phyloP scores from a whole-genome alignment of 2,113 vertebrate species.

The Orthochromis malagaraziensis region DNA sequence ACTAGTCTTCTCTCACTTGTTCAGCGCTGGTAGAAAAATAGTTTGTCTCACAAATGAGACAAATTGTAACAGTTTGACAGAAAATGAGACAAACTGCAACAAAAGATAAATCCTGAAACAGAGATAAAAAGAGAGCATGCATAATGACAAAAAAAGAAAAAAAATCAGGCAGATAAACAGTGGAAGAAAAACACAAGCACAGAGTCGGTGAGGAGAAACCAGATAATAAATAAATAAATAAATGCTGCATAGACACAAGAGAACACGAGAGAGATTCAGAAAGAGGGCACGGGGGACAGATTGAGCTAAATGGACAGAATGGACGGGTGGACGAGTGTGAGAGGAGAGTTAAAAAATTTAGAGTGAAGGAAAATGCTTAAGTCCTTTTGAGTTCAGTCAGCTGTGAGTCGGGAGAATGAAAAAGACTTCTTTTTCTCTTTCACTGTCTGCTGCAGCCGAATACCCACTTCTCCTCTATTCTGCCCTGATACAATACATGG shows the following conservation, averaged over 20 bases:
- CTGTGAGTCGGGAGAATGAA: conserved; percentile 8
- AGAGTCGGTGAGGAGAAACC: not conserved
- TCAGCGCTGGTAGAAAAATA: not conserved
- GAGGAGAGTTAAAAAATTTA: not conserved
- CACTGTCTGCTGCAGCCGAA: conserved; percentile 7
- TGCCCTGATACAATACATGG: conserved; percentile 13
- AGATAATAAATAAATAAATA: not conserved
- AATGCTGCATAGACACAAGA: not conserved
- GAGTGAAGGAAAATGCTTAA: conserved; percentile 11
- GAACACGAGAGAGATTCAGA: not conserved
- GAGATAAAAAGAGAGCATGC: not conserved
- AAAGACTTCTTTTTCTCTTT: not conserved
- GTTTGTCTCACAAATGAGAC: not conserved
- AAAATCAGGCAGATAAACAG: not conserved
- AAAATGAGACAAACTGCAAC: not conserved
- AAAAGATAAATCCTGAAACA: not conserved
- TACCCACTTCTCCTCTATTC: conserved; percentile 29
- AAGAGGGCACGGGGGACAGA: not conserved
- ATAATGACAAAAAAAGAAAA: not conserved
- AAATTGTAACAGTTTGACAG: not conserved
- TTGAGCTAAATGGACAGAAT: not conserved
- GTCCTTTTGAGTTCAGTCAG: conserved; percentile 21
- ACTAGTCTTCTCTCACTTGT: not conserved
- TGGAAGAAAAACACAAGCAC: not conserved
- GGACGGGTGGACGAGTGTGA: not conserved